Evolutionary conservation across 64 coral and sea anemone genomes (phyloP).

Genomic region (Anthopleura sola): DNA sequence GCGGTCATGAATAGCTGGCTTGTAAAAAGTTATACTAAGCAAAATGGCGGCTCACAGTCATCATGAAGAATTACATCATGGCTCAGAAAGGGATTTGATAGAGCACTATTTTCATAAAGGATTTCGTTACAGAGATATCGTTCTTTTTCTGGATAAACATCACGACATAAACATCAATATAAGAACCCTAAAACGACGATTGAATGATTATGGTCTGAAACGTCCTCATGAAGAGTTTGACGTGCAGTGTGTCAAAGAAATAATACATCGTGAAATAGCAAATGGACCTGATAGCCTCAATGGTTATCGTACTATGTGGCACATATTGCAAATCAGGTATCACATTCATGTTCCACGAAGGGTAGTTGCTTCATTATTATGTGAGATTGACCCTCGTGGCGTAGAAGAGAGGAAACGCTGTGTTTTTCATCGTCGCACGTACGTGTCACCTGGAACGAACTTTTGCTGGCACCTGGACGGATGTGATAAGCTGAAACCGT

Average conservation of each 20-base stretch:
- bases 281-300: slow-evolving; percentile 52
- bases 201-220: slow-evolving; percentile 61
- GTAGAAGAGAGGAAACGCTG: slow-evolving; percentile 42
- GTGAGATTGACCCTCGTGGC: slow-evolving; percentile 33
- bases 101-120: slow-evolving; percentile 48
- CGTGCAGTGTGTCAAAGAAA: slow-evolving; percentile 28
- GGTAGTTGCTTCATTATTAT: slow-evolving; percentile 20
- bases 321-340: slow-evolving; percentile 38
- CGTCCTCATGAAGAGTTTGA: slow-evolving; percentile 37
- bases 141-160: slow-evolving; percentile 58
- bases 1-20: background rate
- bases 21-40: background rate
- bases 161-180: slow-evolving; percentile 57
- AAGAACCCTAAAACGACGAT: slow-evolving; percentile 58
- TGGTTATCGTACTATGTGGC: slow-evolving; percentile 59
- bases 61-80: background rate
- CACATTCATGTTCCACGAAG: slow-evolving; percentile 46
- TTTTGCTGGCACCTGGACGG: slow-evolving; percentile 58
- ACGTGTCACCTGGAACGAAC: slow-evolving; percentile 52
- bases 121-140: slow-evolving; percentile 31
- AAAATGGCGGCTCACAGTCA: too few species aligned
- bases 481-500: slow-evolving; percentile 61
- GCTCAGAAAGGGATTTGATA: too few species aligned
- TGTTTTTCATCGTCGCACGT: slow-evolving; percentile 41
- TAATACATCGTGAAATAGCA: slow-evolving; percentile 46